A percentile compares a stretch with the other conserved stretches of the same genome.
phyloP scores from a whole-genome alignment of 1,140 invertebrate species.

The Magallana angulata region DNA sequence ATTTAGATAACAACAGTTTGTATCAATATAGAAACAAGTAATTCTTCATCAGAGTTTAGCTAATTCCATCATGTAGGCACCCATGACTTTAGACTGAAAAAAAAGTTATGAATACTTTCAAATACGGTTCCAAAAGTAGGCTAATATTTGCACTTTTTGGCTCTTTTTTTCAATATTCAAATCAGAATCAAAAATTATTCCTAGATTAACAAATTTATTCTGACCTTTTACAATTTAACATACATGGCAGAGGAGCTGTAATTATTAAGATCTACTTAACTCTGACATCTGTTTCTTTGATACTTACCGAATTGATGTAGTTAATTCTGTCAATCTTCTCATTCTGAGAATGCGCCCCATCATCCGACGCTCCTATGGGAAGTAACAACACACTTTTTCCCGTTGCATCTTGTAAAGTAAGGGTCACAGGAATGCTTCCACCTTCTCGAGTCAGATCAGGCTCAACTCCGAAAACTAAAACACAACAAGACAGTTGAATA shows the following conservation, averaged over 20 bases:
- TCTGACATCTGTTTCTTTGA: not conserved
- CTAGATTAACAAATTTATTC: no score
- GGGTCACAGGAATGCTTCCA: constrained; percentile 96
- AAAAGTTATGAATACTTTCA: not conserved
- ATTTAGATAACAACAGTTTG: no score
- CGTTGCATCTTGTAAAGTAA: constrained; percentile 89
- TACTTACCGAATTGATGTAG: constrained; percentile 93
- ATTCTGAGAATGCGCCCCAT: constrained; percentile 99
- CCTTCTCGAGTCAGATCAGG: constrained; percentile 97
- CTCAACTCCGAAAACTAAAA: constrained; percentile 91
- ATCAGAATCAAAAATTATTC: no score
- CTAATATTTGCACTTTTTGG: no score
- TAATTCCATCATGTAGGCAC: constrained; percentile 91
- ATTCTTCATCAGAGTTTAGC: constrained; percentile 55
- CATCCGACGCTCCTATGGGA: constrained; percentile 91
- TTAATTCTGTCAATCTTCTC: constrained; percentile 96
- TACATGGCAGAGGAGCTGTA: no score
- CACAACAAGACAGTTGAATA: no score
- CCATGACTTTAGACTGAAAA: constrained; percentile 91
- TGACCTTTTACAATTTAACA: no score
- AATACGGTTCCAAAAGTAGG: no score
- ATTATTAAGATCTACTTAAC: no score
- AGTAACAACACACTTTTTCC: constrained; percentile 95
- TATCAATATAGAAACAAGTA: no score
- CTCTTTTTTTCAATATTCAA: no score